A percentile compares a stretch with the other conserved stretches of the same genome.
phyloP scores from a whole-genome alignment of 2,797 vertebrate genomes.

The Nannoperca obscura region DNA sequence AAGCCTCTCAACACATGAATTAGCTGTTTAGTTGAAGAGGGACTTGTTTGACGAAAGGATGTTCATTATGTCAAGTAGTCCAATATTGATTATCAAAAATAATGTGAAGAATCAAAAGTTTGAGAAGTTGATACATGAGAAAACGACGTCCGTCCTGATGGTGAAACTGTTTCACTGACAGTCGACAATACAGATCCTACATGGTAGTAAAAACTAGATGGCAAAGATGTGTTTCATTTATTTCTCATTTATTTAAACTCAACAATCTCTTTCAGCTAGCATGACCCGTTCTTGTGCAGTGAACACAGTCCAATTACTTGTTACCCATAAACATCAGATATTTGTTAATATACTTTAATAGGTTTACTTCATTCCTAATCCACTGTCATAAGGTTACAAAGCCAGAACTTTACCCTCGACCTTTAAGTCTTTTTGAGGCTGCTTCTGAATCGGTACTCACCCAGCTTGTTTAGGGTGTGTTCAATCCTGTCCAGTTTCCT shows the following conservation, averaged over 20 bases:
- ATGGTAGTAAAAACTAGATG: too few relatives aligned
- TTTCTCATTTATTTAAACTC: neutral
- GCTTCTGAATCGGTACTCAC: conserved; percentile 35
- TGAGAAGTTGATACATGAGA: neutral
- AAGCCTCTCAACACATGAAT: neutral
- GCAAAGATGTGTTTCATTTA: too few relatives aligned
- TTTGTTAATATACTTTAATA: neutral
- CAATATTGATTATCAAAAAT: neutral
- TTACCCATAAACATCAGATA: neutral
- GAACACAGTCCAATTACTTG: neutral
- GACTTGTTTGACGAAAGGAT: neutral
- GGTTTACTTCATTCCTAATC: neutral
- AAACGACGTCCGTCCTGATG: too few relatives aligned
- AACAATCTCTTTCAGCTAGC: neutral
- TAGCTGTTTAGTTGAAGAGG: neutral
- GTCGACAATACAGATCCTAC: neutral
- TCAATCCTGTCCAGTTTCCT: conserved; percentile 53
- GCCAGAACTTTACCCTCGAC: neutral
- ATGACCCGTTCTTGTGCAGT: neutral
- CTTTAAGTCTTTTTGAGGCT: neutral
- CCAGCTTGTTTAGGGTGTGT: conserved; percentile 25
- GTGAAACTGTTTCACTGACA: neutral
- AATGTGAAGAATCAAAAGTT: neutral
- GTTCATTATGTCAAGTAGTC: neutral
- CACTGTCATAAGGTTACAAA: neutral